Percentiles rank a stretch among this genome's conserved stretches.
Evolutionary conservation across 1,140 invertebrate genomes (phyloP).

Genomic region (Zophobas atratus): DNA sequence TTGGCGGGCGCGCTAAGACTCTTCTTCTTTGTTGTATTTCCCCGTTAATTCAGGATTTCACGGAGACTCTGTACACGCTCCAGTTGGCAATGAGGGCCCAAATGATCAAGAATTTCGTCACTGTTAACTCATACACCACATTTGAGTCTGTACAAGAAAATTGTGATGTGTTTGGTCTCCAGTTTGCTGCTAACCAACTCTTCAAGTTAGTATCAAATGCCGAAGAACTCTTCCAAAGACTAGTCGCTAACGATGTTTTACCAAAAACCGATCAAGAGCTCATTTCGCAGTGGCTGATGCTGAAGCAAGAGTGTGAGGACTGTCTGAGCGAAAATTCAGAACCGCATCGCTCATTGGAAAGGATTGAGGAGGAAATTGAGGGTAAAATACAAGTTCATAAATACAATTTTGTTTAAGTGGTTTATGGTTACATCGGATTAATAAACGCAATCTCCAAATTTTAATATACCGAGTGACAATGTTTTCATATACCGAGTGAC

Average conservation of each 20-base stretch:
- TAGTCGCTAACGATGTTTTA: constrained; percentile 73
- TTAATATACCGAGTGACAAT: too few relatives aligned
- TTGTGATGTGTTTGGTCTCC: constrained; percentile 77
- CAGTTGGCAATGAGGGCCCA: constrained; percentile 75
- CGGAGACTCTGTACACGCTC: constrained; percentile 76
- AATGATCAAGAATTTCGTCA: constrained; percentile 77
- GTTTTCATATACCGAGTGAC: too few relatives aligned
- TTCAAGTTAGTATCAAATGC: constrained; percentile 87
- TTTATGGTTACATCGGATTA: too few relatives aligned
- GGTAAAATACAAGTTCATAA: constrained; percentile 26
- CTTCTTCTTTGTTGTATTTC: constrained; percentile 77
- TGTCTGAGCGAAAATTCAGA: constrained; percentile 78
- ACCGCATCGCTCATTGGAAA: constrained; percentile 73
- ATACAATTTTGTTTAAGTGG: too few relatives aligned
- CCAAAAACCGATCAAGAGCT: constrained; percentile 80
- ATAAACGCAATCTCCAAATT: too few relatives aligned
- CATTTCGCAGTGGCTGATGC: constrained; percentile 87
- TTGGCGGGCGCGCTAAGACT: constrained; percentile 79
- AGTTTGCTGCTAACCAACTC: constrained; percentile 87
- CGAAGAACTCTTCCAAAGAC: constrained; percentile 84
- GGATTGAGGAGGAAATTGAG: constrained; percentile 77
- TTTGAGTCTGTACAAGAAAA: constrained; percentile 73
- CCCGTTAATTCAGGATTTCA: constrained; percentile 74
- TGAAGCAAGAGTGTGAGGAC: constrained; percentile 89
- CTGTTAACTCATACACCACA: constrained; percentile 78